These are phyloP conservation scores for Leptodactylus fuscus DNA, from an alignment of 2,113 vertebrate species.

Conservation along the genomic window DNA sequence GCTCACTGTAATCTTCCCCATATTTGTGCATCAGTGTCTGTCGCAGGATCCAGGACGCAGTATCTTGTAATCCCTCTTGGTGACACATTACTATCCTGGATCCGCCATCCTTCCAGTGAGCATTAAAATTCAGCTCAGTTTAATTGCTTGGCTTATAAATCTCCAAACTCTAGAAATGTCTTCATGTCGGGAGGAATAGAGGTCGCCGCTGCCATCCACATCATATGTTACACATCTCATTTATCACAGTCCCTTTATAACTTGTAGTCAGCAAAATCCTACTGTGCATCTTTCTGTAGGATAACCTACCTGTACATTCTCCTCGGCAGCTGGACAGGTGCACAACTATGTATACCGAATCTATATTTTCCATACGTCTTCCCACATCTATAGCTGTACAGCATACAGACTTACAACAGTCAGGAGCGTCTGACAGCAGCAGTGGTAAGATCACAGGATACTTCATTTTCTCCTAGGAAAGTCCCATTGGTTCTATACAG, in stretches of 20 bases:
- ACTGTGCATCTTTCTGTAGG: background rate
- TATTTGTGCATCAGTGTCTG: background rate
- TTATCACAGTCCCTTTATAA: background rate
- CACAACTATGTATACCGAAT: no score
- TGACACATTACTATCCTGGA: constrained; percentile 3
- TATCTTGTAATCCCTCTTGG: background rate
- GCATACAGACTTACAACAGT: no score
- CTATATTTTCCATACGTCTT: no score
- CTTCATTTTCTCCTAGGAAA: no score
- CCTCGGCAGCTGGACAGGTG: no score
- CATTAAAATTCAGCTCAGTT: constrained; percentile 33
- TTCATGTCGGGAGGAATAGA: background rate
- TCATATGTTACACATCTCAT: background rate
- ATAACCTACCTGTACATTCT: no score
- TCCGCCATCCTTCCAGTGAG: background rate
- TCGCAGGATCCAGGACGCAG: background rate
- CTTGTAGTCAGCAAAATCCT: background rate
- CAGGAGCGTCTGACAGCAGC: no score
- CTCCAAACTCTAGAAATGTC: background rate
- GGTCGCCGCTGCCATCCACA: background rate
- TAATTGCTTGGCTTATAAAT: constrained; percentile 19
- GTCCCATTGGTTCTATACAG: no score
- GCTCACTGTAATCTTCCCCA: background rate
- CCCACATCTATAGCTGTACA: no score
- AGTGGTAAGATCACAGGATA: no score